Evolutionary conservation across 1,140 invertebrate genomes (phyloP).

Genomic region (Triops longicaudatus): DNA sequence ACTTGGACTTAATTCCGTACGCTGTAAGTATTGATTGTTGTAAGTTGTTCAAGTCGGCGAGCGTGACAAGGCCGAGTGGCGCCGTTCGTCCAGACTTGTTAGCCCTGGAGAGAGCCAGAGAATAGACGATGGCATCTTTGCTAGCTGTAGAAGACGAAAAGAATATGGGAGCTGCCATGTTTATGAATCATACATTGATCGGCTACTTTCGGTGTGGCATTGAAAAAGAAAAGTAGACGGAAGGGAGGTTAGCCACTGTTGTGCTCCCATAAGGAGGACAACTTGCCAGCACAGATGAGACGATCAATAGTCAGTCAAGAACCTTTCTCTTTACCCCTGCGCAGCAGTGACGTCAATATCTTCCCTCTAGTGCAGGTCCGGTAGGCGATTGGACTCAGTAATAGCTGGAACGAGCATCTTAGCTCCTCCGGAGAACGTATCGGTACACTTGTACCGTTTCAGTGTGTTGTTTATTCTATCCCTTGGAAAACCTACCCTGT

Average conservation of each 20-base stretch:
- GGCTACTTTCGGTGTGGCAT: background rate
- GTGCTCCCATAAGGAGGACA: background rate
- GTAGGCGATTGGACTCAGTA: background rate
- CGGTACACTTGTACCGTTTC: background rate
- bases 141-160: background rate
- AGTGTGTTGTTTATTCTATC: background rate
- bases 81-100: background rate
- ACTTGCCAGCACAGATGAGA: conserved; percentile 1
- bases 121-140: background rate
- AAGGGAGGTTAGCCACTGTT: background rate
- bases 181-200: conserved; percentile 13
- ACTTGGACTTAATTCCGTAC: too few species aligned
- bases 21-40: too few species aligned
- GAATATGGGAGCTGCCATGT: conserved; percentile 8
- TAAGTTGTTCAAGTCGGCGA: too few species aligned
- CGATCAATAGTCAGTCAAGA: conserved; percentile 15
- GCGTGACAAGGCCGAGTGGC: background rate
- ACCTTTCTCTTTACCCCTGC: background rate
- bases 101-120: background rate
- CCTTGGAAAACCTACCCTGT: background rate
- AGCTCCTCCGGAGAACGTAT: background rate
- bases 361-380: background rate
- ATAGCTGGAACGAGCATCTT: background rate
- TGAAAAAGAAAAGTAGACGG: background rate
- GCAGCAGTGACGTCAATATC: conserved; percentile 2